Evolutionary conservation across 2,113 vertebrate species (phyloP).

Genomic region (Lophura nycthemera): DNA sequence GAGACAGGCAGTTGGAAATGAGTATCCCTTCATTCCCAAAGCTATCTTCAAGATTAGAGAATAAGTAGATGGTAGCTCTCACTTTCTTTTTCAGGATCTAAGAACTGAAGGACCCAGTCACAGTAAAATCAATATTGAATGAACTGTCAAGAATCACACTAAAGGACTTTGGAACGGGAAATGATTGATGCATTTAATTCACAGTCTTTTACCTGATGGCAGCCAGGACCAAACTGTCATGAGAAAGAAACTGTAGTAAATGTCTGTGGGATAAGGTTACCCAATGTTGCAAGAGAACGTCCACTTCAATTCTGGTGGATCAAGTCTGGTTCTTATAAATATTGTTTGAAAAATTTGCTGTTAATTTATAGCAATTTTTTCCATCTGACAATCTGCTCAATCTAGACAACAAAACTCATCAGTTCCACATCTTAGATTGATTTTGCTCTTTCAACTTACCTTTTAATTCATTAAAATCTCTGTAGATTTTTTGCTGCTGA

Average conservation of each 20-base stretch:
- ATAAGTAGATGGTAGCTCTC: not conserved
- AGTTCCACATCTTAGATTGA: not conserved
- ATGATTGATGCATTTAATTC: not conserved
- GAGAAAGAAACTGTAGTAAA: not conserved
- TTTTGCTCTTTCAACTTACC: not conserved
- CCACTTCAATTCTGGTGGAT: not conserved
- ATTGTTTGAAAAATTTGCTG: not conserved
- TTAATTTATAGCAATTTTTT: not conserved
- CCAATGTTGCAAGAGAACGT: not conserved
- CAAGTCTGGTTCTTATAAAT: not conserved
- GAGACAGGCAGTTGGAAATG: not conserved
- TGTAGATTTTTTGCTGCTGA: not conserved
- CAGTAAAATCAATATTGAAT: not conserved
- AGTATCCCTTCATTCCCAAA: not conserved
- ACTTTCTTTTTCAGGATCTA: not conserved
- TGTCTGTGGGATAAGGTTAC: not conserved
- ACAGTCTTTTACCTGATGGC: not conserved
- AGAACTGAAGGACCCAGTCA: not conserved
- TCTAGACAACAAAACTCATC: not conserved
- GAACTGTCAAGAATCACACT: not conserved
- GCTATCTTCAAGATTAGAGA: not conserved
- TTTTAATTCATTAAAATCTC: conserved; percentile 4
- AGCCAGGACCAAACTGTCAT: not conserved
- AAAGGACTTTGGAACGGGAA: not conserved
- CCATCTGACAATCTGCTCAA: not conserved